Evolutionary conservation across 2,797 vertebrate genomes (phyloP).

Genomic region (Merluccius polli): DNA sequence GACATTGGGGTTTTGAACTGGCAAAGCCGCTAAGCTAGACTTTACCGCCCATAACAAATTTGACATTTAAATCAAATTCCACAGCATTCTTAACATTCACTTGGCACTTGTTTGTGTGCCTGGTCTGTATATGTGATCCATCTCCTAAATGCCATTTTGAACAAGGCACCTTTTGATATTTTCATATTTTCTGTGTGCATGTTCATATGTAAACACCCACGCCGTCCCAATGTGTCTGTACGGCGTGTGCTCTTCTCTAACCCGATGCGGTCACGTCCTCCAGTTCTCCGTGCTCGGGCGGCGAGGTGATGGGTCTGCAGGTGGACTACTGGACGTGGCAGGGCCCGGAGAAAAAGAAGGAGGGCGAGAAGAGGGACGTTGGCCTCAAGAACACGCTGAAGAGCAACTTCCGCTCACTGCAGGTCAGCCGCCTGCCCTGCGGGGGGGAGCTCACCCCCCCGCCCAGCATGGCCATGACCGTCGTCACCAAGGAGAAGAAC

Average conservation of each 20-base stretch:
- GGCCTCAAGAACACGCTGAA: slow-evolving; percentile 79
- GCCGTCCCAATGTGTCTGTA: background rate
- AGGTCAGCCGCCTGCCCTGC: slow-evolving; percentile 75
- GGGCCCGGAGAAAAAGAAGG: slow-evolving; percentile 72
- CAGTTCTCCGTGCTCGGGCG: slow-evolving; percentile 72
- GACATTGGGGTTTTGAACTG: background rate
- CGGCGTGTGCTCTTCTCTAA: background rate
- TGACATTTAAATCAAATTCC: background rate
- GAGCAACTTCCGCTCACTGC: slow-evolving; percentile 80
- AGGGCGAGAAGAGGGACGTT: slow-evolving; percentile 75
- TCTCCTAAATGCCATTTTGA: background rate
- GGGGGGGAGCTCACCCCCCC: slow-evolving; percentile 72
- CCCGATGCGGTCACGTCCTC: too few relatives aligned
- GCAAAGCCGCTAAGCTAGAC: background rate
- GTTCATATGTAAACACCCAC: background rate
- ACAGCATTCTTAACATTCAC: background rate
- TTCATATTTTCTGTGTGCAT: too few relatives aligned
- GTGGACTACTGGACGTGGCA: slow-evolving; percentile 81
- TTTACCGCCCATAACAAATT: background rate
- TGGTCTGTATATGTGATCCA: background rate
- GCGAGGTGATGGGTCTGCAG: slow-evolving; percentile 79
- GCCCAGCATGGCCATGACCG: slow-evolving; percentile 79
- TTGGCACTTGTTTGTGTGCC: background rate
- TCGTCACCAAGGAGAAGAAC: slow-evolving; percentile 82
- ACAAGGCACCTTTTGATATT: background rate